Conservation (phyloP, 2,888 invertebrate genomes). For the Dasypolia templi region DNA sequence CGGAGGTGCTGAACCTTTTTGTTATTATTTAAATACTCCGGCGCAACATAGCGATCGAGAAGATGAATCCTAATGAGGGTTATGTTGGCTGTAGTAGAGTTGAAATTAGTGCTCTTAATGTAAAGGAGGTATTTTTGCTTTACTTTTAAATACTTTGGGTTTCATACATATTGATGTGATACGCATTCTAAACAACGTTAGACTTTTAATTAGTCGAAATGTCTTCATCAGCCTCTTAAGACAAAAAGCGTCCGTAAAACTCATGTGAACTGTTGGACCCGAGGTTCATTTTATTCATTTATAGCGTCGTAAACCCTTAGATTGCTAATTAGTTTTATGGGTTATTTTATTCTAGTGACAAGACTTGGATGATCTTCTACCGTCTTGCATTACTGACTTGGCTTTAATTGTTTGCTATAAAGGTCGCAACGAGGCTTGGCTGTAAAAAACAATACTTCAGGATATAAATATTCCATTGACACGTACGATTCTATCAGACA, state of each 20-base stretch:
- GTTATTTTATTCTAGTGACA: conserved; percentile 80
- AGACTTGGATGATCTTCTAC: conserved; percentile 69
- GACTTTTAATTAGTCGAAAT: conserved; percentile 81
- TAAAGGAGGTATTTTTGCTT: conserved; percentile 48
- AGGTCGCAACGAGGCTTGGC: neutral
- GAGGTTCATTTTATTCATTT: conserved; percentile 85
- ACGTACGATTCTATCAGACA: conserved; percentile 59
- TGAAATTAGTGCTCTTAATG: conserved; percentile 47
- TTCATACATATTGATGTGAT: conserved; percentile 79
- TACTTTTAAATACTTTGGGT: conserved; percentile 51
- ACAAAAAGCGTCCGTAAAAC: conserved; percentile 80
- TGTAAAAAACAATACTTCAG: conserved; percentile 20
- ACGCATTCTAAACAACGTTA: conserved; percentile 74
- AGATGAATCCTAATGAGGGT: conserved; percentile 49
- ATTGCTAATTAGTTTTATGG: conserved; percentile 88
- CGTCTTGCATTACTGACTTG: conserved; percentile 30
- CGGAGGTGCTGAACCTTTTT: conserved; percentile 68
- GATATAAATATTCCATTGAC: conserved; percentile 55
- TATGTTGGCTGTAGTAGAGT: conserved; percentile 46
- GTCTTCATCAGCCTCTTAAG: conserved; percentile 79
- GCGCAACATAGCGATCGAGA: conserved; percentile 30
- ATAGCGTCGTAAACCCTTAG: conserved; percentile 83
- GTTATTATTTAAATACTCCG: conserved; percentile 64
- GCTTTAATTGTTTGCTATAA: conserved; percentile 48
- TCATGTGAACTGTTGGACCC: conserved; percentile 75